Percentiles rank a stretch among this genome's conserved stretches.
These are phyloP conservation scores for Watsonalla cultraria DNA, from an alignment of 2,888 invertebrate genomes.

Conservation along the genomic window DNA sequence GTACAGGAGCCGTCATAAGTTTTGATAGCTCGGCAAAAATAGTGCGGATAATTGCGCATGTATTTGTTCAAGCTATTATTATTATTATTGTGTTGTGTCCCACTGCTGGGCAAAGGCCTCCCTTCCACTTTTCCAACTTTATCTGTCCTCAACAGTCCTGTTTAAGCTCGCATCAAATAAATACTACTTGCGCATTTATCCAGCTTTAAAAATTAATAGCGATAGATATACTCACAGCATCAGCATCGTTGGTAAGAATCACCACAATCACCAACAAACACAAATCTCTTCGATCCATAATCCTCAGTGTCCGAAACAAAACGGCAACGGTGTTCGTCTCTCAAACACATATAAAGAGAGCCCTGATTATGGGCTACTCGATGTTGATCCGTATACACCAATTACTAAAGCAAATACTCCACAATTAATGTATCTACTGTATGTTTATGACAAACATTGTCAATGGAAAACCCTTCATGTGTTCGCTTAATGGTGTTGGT, in stretches of 20 bases:
- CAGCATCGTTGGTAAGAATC: slow-evolving; percentile 25
- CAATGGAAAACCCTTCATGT: too few species aligned
- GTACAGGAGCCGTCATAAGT: too few species aligned
- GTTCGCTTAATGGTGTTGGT: too few species aligned
- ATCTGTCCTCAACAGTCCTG: too few species aligned
- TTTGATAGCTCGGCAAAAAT: too few species aligned
- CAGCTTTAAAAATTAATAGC: neutral
- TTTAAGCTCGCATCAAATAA: too few species aligned
- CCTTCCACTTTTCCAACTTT: too few species aligned
- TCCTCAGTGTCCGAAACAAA: slow-evolving; percentile 12
- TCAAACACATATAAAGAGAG: slow-evolving; percentile 16
- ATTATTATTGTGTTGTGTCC: too few species aligned
- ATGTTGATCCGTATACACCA: slow-evolving; percentile 10
- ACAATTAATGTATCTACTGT: neutral
- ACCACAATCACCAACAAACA: slow-evolving; percentile 31
- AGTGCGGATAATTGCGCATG: too few species aligned
- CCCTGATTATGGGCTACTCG: slow-evolving; percentile 4
- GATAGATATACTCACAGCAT: slow-evolving; percentile 45
- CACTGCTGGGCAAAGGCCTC: too few species aligned
- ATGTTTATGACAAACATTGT: too few species aligned
- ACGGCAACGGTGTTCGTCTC: slow-evolving; percentile 8
- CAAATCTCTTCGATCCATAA: slow-evolving; percentile 30
- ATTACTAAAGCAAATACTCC: slow-evolving; percentile 1
- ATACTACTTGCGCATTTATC: neutral
- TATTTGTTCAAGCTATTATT: too few species aligned